These are phyloP conservation scores for Drosophila nr. perissopoda DNA, from an alignment of 2,888 invertebrate genomes.

Conservation along the genomic window DNA sequence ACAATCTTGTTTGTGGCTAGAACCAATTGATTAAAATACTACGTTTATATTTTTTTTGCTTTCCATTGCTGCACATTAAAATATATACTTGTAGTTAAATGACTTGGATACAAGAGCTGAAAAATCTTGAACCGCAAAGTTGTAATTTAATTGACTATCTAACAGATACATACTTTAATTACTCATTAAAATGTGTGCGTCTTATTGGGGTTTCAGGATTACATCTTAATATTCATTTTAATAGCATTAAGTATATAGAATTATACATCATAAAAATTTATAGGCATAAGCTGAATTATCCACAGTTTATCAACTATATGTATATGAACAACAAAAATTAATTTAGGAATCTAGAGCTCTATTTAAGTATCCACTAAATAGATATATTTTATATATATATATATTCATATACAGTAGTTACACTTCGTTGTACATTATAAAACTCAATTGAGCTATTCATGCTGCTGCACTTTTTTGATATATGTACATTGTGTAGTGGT, in stretches of 20 bases:
- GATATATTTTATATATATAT: neutral
- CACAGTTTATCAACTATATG: neutral
- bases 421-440: conserved; percentile 30
- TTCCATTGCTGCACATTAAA: conserved; percentile 30
- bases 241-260: neutral
- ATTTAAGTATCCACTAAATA: neutral
- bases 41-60: conserved; percentile 3
- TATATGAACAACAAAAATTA: neutral
- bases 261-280: neutral
- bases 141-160: neutral
- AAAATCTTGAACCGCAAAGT: neutral
- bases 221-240: neutral
- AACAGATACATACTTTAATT: neutral
- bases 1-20: conserved; percentile 49
- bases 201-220: neutral
- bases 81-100: conserved; percentile 5
- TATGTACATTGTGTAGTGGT: conserved; percentile 32
- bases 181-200: neutral
- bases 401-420: neutral
- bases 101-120: conserved; percentile 5
- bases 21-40: conserved; percentile 66
- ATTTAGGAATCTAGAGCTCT: neutral
- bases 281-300: neutral
- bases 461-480: conserved; percentile 14
- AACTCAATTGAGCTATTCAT: conserved; percentile 62